A percentile compares a stretch with the other conserved stretches of the same genome.
phyloP scores from a whole-genome alignment of 2,113 vertebrate species.

The Anser brachyrhynchus region DNA sequence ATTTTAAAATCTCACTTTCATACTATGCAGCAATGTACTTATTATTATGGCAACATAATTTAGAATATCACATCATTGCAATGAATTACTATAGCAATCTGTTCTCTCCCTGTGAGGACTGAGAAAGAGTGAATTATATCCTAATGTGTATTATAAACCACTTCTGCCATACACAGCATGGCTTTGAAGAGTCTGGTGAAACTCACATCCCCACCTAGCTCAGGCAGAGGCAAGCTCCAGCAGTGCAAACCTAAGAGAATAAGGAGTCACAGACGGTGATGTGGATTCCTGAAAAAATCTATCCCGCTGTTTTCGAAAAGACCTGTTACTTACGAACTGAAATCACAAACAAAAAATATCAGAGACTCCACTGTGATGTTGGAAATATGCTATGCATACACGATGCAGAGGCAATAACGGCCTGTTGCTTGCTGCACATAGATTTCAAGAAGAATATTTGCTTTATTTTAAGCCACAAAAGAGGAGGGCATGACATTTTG shows the following conservation, averaged over 20 bases:
- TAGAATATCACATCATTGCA: neutral
- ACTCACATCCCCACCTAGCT: neutral
- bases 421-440: neutral
- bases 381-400: neutral
- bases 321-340: neutral
- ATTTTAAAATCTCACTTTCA: neutral
- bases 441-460: slow-evolving; percentile 8
- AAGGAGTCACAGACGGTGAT: neutral
- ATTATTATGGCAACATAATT: neutral
- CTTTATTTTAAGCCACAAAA: slow-evolving; percentile 6
- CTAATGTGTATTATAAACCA: neutral
- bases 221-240: neutral
- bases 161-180: neutral
- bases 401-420: neutral
- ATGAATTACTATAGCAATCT: neutral
- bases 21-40: neutral
- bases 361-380: neutral
- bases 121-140: neutral
- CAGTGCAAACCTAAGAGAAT: neutral
- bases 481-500: slow-evolving; percentile 18
- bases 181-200: neutral
- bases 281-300: neutral
- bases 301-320: neutral
- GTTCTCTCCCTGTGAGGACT: neutral
- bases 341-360: neutral